Evolutionary conservation across 2,113 vertebrate species (phyloP).

Genomic region (Lasiurus cinereus): DNA sequence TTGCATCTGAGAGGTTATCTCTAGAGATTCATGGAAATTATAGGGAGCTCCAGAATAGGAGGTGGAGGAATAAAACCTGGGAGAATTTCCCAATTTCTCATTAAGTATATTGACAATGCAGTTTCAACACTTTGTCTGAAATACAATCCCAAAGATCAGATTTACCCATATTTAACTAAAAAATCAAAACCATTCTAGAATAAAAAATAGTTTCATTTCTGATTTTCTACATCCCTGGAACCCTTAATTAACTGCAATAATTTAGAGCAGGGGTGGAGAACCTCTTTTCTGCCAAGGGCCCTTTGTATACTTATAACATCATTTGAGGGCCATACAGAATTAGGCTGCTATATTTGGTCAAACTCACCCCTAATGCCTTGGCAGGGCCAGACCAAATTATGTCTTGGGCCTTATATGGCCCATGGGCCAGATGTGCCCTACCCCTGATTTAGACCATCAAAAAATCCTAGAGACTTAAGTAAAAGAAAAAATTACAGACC

Average conservation of each 20-base stretch:
- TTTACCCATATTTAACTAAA: constrained; percentile 25
- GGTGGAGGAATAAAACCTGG: neutral
- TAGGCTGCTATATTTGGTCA: no score
- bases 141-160: constrained; percentile 20
- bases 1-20: constrained; percentile 37
- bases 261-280: neutral
- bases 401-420: no score
- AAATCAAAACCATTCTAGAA: constrained; percentile 13
- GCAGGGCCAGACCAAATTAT: no score
- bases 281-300: no score
- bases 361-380: no score
- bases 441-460: neutral
- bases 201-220: neutral
- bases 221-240: neutral
- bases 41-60: neutral
- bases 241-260: neutral
- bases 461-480: constrained; percentile 35
- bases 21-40: neutral
- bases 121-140: constrained; percentile 33
- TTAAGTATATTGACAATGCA: neutral
- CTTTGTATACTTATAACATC: no score
- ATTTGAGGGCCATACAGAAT: no score
- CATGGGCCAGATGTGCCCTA: no score
- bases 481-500: neutral
- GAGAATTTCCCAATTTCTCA: neutral